Base-by-base conservation (phyloP, 2,797 vertebrate species). In the Prionace glauca region DNA sequence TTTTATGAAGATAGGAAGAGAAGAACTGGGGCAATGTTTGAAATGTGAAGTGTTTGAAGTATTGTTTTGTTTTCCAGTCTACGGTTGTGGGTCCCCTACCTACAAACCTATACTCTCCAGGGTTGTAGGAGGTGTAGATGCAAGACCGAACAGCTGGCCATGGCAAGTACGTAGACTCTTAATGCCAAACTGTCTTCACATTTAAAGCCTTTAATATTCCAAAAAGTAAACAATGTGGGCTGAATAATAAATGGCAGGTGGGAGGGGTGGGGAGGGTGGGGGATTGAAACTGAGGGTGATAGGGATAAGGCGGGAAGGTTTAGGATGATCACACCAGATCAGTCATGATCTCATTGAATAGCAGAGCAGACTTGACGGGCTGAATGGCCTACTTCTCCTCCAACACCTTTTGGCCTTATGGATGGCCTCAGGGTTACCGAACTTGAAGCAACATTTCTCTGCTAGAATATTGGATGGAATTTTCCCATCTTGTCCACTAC, bases 81-180 rank as follows among this genome's bases (percentile, higher is more conserved):
- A 95, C 12, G 71, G 93, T 11, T 95, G 93, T 95, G 93, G 93
- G 22, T 56, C 24, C 22, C 93, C 93, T 16, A 24, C 41, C 4
- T 50, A 95, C 71, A 26, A 77, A 56, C 93, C 93, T 18, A 22
- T 77, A 69, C 71, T 77, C 45, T 95, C 93, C 71, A 95, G 36
- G 26, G 93, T 95, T 10, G 93, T 95, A 2, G 93, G 93, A 1
- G 93, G 93, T 72, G 26, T 18, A 5, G 26, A 74, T n/a, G 93
- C 93, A 9, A 50, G 71, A 95, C 93, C 93, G 1, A 50, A 95
- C 45, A 95, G 93, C 71, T 95, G 93, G 93, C 93, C 93, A 60
- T 95, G 93, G 93, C 93, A 95, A 26, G 93, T 95, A 95, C 0
- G 71, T 95, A 29, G 74, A 95, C 41, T 50, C 41, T 9, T 41